Base-by-base conservation (phyloP, 2,888 invertebrate genomes). In the Celastrina argiolus region DNA sequence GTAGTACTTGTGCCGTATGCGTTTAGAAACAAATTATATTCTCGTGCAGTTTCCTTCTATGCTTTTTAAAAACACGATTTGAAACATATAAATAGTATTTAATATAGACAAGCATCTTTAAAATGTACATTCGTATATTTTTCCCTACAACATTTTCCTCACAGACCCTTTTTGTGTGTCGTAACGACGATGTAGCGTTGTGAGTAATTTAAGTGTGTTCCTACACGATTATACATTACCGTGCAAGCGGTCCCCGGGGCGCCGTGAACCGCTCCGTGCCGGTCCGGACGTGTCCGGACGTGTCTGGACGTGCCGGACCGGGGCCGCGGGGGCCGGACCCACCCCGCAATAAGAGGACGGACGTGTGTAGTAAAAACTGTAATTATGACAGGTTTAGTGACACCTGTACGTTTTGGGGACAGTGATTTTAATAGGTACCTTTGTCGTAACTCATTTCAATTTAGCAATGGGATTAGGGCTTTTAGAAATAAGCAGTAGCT, bases 171-270 rank as follows among this genome's bases (percentile, higher is more conserved):
- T 22, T 22, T 51, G 12, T 12, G 8, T 45, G 45, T 3, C 16
- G 2, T 8, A 45, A 45, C 4, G 18, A 10, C 10, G n/a, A 10
- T 22, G 51, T 51, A 26, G 22, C 12, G 12, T 12, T 51, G 51
- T 26, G 4, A 51, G 51, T 51, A 51, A 51, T 51, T 26, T 51
- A 51, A 51, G 51, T 51, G 51, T 51, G 51, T 5, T 26, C 51
- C 51, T 51, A 22, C 51, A 26, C 14, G 51, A 51, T 51, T 51
- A 51, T 51, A 26, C 51, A 22, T 51, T 14, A 51, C 22, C 10
- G 51, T 51, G 51, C 22, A 12, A 22, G 51, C 22, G 22, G 22
- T 51, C 51, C 12, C 51, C 2, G 51, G 51, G 51, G 51, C 4
- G 51, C 14, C 51, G 51, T 51, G 22, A 51, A 51, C 22, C 51